A percentile compares a stretch with the other conserved stretches of the same genome.
Evolutionary conservation across 2,888 invertebrate genomes (phyloP).

Genomic region (Acanthosoma haemorrhoidale): DNA sequence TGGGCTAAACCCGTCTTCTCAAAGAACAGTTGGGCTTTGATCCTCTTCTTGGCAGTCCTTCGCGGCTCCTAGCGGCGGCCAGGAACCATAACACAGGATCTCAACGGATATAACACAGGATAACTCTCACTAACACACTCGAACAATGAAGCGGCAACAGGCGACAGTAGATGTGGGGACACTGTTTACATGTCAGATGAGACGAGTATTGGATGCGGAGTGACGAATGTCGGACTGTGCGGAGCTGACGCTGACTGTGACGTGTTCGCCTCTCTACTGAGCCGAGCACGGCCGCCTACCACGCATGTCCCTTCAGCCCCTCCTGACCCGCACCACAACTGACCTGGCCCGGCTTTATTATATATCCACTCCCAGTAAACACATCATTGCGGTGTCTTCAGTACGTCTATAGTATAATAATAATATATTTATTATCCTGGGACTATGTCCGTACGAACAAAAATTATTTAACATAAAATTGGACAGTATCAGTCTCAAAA

Average conservation of each 20-base stretch:
- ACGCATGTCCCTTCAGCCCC: background rate
- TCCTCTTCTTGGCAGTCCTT: background rate
- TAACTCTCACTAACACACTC: conserved; percentile 1
- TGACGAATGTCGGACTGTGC: too few species aligned
- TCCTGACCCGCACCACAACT: background rate
- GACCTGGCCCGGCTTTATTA: too few species aligned
- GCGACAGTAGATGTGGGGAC: too few species aligned
- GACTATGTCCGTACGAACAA: too few species aligned
- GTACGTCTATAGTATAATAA: too few species aligned
- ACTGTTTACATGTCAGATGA: conserved; percentile 9
- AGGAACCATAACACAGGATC: background rate
- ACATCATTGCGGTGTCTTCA: too few species aligned
- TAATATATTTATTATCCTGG: too few species aligned
- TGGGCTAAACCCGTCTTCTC: conserved; percentile 3
- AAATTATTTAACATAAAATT: too few species aligned
- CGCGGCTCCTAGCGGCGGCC: background rate
- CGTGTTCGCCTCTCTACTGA: background rate
- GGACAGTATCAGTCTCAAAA: too few species aligned
- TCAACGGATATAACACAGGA: background rate
- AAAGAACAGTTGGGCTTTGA: background rate
- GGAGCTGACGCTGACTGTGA: background rate
- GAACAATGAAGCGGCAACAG: too few species aligned
- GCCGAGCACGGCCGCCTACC: background rate
- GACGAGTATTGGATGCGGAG: background rate
- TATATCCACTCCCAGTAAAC: too few species aligned